phyloP scores from a whole-genome alignment of 2,888 invertebrate species.

The Tipula unca region DNA sequence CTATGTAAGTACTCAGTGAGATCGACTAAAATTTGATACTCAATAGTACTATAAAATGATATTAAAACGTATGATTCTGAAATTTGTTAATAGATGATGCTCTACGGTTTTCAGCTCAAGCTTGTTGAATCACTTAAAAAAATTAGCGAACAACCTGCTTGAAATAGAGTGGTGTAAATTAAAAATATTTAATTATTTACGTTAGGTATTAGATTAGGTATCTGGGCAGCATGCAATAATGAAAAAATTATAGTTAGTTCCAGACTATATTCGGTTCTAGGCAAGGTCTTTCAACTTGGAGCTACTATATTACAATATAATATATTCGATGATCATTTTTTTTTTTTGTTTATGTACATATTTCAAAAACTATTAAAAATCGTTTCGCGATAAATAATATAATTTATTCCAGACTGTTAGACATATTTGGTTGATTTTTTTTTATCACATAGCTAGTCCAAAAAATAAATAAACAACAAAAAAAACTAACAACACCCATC shows the following conservation, averaged over 20 bases:
- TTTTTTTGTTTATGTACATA: background rate
- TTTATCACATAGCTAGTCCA: constrained; percentile 8
- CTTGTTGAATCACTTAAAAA: no score
- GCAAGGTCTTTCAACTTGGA: background rate
- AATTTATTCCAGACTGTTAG: constrained; percentile 1
- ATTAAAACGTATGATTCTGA: no score
- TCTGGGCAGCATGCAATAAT: no score
- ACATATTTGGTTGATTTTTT: background rate
- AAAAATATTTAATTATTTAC: no score
- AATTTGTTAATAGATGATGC: no score
- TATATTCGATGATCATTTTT: background rate
- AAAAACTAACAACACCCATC: background rate
- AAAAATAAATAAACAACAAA: background rate
- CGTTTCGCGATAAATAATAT: background rate
- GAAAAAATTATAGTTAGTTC: background rate
- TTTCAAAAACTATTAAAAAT: background rate
- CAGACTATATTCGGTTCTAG: background rate
- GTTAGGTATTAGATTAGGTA: no score
- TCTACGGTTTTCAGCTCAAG: no score
- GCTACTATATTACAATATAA: background rate
- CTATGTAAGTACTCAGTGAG: no score
- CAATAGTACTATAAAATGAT: no score
- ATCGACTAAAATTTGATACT: no score
- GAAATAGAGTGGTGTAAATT: no score
- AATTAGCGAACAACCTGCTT: no score